Evolutionary conservation across 2,888 invertebrate genomes (phyloP), one percentile per base, ranked within the genome.

Genomic region (Eucera pruinosa): DNA sequence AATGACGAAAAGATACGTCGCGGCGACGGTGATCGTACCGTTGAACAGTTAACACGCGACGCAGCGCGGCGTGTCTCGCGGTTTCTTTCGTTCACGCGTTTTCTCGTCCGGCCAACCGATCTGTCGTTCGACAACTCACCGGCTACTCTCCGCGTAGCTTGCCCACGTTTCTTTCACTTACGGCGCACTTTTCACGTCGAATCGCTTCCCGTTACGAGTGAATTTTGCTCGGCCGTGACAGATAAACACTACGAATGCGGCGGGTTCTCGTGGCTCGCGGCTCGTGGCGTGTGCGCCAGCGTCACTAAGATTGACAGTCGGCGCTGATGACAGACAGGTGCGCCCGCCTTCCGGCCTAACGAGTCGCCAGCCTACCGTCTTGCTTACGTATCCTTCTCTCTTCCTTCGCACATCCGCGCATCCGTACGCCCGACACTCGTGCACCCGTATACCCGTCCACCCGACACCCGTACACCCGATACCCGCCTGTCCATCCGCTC

Each of bases 281-380:
- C 76, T 78, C 78, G 80, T 77, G 62, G 54, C 75, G 79, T 83
- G 76, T 80, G 81, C 85, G 82, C 82, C 75, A 86, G 87, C 87
- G 87, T 87, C 87, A 86, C 82, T 87, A 84, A 82, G 86, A 87
- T 87, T 87, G 87, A 87, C 87, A 87, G 87, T 87, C 87, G 86
- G 85, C 87, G 81, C 78, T 84, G 86, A 84, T 87, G 87, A 87
- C 87, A 83, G 87, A 86, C 87, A 87, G 87, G 87, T 87, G 87
- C 86, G 87, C 86, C 83, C 80, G 76, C 77, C 78, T 84, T 81
- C 80, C 77, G 70, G 76, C 69, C 76, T 78, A 67, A 68, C 70
- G 64, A 73, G 74, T 78, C 78, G 80, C 60, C 78, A 77, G 72
- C 67, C 71, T 78, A 69, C 78, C 78, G 64, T 67, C 77, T 64